Evolutionary conservation across 1,140 invertebrate genomes (phyloP), one percentile per base, ranked within the genome.

Genomic region (Listronotus bonariensis): DNA sequence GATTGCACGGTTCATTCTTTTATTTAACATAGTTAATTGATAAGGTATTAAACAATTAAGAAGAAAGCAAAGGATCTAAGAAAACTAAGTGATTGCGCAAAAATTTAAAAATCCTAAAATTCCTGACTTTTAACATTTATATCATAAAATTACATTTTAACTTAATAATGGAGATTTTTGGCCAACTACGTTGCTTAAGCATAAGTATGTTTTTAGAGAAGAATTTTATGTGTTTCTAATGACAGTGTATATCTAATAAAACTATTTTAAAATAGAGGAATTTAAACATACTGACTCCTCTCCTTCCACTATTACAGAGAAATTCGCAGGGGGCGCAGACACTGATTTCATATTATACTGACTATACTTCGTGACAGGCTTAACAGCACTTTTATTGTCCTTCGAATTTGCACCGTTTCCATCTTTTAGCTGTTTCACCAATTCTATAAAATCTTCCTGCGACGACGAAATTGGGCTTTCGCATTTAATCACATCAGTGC

Each of bases 231-330:
- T 26, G 20, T 26, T 26, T 5, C 20, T 26, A 26, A 26, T 26
- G 5, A 26, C 20, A 26, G 20, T 26, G 5, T 5, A 5, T 26
- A 42, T 32, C 49, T 4, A 31, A 20, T 34, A 20, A 34, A n/a
- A 43, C 8, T 43, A 4, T 12, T 12, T 41, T 41, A 38, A 59
- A 45, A 15, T 52, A 14, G 51, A 38, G 40, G 36, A 43, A 14
- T 43, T 55, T 54, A 43, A 26, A 75, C 74, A 41, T 75, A 76
- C 73, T 17, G 69, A 60, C 63, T 76, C 72, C 55, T 73, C 69
- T 6, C 56, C 67, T 68, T 76, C 73, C 9, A 71, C 45, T 41
- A 76, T 76, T 12, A 73, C 70, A 9, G 73, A 71, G 43, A 76
- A 74, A 41, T 67, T 62, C 11, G 53, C 65, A 11, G 72, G 64